phyloP scores from a whole-genome alignment of 2,888 invertebrate genomes.

The Campoletis raptor region DNA sequence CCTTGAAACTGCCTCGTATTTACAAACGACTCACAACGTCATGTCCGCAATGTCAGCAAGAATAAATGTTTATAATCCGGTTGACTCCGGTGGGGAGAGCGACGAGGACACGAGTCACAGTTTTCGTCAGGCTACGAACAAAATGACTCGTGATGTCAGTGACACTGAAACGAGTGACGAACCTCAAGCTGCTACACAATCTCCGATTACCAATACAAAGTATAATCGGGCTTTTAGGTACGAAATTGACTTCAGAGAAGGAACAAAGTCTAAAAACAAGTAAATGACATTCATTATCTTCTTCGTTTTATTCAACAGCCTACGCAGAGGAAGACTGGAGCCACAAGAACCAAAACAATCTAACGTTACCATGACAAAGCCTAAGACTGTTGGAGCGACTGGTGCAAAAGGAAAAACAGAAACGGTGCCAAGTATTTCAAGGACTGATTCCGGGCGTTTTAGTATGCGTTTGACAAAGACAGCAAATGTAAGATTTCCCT shows the following conservation, averaged over 20 bases:
- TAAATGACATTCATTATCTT: background rate
- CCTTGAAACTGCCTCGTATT: slow-evolving; percentile 84
- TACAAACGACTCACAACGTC: slow-evolving; percentile 86
- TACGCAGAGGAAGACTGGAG: slow-evolving; percentile 89
- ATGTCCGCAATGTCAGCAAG: slow-evolving; percentile 86
- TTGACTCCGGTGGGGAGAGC: slow-evolving; percentile 84
- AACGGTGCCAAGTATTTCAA: slow-evolving; percentile 73
- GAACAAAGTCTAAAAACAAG: background rate
- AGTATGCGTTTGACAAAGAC: slow-evolving; percentile 75
- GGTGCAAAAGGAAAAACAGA: slow-evolving; percentile 75
- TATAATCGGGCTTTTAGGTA: slow-evolving; percentile 77
- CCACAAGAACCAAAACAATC: slow-evolving; percentile 85
- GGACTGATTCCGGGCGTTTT: slow-evolving; percentile 80
- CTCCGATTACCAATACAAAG: slow-evolving; percentile 73
- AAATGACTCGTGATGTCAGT: slow-evolving; percentile 73
- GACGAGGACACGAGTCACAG: slow-evolving; percentile 82
- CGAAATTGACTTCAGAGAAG: background rate
- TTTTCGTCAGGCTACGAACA: slow-evolving; percentile 75
- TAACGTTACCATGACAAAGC: slow-evolving; percentile 85
- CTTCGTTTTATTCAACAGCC: slow-evolving; percentile 80
- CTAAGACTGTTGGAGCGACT: slow-evolving; percentile 68
- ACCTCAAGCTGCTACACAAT: slow-evolving; percentile 72
- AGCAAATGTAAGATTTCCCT: slow-evolving; percentile 68
- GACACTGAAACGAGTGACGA: slow-evolving; percentile 81
- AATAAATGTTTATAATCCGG: slow-evolving; percentile 76